Evolutionary conservation across 2,888 invertebrate species (phyloP).

Genomic region (Drosophila setosimentum): DNA sequence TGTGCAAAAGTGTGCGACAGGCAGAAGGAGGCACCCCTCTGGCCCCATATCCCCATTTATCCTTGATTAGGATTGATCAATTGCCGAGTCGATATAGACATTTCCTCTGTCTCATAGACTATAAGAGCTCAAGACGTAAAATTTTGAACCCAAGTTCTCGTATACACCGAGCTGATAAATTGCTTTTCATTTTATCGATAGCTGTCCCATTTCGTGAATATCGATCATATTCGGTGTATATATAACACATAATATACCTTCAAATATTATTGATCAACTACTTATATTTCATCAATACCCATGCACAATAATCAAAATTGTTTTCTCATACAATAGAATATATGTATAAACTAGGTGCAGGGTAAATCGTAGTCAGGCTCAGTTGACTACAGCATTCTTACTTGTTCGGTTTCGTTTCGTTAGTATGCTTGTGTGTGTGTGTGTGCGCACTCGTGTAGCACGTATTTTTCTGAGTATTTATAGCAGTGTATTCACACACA

Average conservation of each 20-base stretch:
- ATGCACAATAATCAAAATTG: neutral
- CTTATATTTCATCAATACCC: neutral
- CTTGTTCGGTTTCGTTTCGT: constrained; percentile 7
- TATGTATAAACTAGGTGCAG: neutral
- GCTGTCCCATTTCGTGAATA: neutral
- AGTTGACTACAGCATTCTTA: neutral
- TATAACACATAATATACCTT: neutral
- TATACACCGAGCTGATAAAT: neutral
- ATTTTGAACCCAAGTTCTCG: neutral
- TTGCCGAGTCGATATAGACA: no score
- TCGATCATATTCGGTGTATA: neutral
- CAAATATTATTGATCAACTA: neutral
- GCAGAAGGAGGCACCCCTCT: neutral
- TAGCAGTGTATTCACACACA: constrained; percentile 21
- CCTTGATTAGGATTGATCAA: neutral
- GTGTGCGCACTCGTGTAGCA: neutral
- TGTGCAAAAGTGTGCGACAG: neutral
- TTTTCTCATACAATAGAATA: neutral
- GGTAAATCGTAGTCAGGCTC: neutral
- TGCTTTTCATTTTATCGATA: neutral
- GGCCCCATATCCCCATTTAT: neutral
- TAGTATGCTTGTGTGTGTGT: neutral
- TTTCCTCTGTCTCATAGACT: neutral
- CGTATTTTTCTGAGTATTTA: constrained; percentile 9
- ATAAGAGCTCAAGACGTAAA: neutral